Conservation (phyloP, 2,797 vertebrate genomes). For the Furcifer pardalis region DNA sequence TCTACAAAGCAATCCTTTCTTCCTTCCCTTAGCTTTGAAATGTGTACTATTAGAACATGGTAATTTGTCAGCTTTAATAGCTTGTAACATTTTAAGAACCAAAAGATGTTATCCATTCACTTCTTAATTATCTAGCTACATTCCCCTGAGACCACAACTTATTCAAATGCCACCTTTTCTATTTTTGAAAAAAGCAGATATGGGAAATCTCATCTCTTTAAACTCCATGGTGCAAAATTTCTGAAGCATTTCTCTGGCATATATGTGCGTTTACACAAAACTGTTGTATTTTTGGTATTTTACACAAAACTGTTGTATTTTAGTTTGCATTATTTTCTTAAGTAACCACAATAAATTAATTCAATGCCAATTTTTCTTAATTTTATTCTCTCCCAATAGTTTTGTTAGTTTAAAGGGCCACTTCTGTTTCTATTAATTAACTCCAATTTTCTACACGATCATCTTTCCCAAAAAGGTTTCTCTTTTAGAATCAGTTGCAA, state of each 20-base stretch:
- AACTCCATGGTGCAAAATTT: conserved; percentile 13
- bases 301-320: not conserved
- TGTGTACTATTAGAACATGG: conserved; percentile 11
- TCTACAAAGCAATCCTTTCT: conserved; percentile 25
- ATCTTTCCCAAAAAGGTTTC: not conserved
- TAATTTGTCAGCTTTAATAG: conserved; percentile 51
- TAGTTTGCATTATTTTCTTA: not conserved
- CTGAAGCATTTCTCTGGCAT: not conserved
- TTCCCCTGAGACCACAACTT: conserved; percentile 23
- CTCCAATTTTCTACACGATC: not conserved
- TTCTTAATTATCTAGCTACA: conserved; percentile 46
- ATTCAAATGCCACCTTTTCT: conserved; percentile 24
- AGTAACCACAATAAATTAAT: not conserved
- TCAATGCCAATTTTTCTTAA: not conserved
- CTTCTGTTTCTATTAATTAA: not conserved
- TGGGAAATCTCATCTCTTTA: conserved; percentile 23
- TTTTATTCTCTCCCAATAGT: conserved; percentile 1
- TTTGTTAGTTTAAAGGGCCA: not conserved
- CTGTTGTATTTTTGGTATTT: not conserved
- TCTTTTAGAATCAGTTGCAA: not conserved
- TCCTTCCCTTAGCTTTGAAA: conserved; percentile 9
- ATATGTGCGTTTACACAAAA: not conserved
- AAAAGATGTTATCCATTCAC: conserved; percentile 6
- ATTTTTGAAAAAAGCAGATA: conserved; percentile 40
- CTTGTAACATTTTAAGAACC: conserved; percentile 41